Evolutionary conservation across 2,113 vertebrate genomes (phyloP).

Genomic region (Atrichornis clamosus): DNA sequence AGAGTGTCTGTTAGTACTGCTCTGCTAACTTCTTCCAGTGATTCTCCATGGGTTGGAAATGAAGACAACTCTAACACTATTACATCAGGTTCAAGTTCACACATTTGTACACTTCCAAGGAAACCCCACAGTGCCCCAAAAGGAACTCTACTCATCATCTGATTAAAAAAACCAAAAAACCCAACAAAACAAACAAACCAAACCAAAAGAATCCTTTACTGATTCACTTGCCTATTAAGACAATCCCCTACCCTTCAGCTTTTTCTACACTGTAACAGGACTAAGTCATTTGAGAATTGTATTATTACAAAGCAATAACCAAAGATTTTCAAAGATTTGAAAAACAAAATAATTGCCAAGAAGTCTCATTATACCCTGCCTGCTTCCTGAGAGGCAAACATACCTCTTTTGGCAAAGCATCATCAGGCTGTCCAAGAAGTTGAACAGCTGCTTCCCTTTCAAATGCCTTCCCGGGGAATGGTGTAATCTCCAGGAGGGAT

Average conservation of each 20-base stretch:
- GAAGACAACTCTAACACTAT: not conserved
- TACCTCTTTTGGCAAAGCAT: conserved; percentile 53
- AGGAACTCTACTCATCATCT: not conserved
- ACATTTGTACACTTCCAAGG: not conserved
- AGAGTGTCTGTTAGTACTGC: not conserved
- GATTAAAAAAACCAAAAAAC: not conserved
- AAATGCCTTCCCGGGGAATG: not conserved
- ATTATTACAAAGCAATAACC: not conserved
- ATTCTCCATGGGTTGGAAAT: not conserved
- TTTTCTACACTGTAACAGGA: not conserved
- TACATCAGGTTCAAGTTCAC: not conserved
- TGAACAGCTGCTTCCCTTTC: not conserved
- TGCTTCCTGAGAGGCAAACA: not conserved
- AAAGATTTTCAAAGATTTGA: not conserved
- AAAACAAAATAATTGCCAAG: not conserved
- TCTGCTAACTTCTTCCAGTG: not conserved
- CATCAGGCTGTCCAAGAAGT: not conserved
- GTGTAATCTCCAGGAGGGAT: not conserved
- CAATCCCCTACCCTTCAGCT: not conserved
- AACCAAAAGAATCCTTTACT: not conserved
- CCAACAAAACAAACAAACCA: not conserved
- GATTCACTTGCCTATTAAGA: not conserved
- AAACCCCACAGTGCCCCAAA: not conserved
- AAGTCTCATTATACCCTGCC: not conserved
- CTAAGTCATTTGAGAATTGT: not conserved